Conservation (phyloP, 30 jellyfish, hydroid and myxozoan genomes). For the Cassiopea andromeda region DNA sequence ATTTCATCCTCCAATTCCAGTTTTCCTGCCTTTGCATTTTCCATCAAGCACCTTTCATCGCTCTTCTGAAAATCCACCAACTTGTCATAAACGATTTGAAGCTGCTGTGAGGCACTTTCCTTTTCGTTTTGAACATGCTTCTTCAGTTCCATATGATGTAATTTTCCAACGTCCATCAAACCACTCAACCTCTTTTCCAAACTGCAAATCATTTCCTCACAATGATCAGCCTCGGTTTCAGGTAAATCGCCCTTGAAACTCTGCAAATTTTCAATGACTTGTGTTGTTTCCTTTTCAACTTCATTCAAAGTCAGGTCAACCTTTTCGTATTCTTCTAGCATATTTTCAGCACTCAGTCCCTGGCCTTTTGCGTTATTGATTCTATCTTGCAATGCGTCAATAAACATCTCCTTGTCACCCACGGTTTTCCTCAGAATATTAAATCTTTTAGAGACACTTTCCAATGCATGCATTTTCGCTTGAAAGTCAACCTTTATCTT, state of each 20-base stretch:
- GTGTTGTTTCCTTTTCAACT: constrained; percentile 25
- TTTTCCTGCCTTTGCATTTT: background rate
- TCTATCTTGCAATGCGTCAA: constrained; percentile 34
- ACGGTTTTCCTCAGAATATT: constrained; percentile 1
- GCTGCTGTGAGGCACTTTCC: constrained; percentile 7
- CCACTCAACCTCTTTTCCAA: constrained; percentile 1
- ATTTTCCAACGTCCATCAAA: background rate
- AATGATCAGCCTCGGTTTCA: constrained; percentile 37
- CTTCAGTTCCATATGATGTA: background rate
- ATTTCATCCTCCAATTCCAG: constrained; percentile 19
- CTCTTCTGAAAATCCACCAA: background rate
- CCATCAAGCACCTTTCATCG: background rate
- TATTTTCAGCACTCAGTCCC: background rate
- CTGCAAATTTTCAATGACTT: constrained; percentile 5
- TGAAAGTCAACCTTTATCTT: constrained; percentile 27
- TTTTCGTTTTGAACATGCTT: background rate
- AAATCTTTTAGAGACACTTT: constrained; percentile 17
- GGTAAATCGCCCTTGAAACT: constrained; percentile 24
- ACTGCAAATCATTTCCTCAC: constrained; percentile 3
- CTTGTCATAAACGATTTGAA: background rate
- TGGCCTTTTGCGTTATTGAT: background rate
- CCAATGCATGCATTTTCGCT: constrained; percentile 25
- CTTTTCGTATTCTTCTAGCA: constrained; percentile 7
- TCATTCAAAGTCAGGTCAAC: constrained; percentile 6
- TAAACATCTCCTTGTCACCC: constrained; percentile 42